Evolutionary conservation across 2,113 vertebrate species (phyloP).

Genomic region (Mirounga angustirostris): DNA sequence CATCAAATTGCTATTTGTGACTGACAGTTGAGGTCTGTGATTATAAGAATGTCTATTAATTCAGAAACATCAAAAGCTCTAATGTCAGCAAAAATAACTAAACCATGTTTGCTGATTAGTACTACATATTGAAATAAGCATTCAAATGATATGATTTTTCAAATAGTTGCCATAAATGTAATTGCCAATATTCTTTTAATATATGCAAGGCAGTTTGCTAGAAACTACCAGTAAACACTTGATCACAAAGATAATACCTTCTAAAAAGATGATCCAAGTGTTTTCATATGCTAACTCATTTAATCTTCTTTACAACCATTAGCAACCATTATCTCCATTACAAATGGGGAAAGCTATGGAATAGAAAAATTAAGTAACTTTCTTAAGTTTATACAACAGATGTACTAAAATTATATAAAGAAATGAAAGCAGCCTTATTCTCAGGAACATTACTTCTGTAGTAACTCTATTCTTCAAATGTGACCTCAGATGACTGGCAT

Average conservation of each 20-base stretch:
- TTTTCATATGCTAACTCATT: background rate
- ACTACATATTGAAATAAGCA: background rate
- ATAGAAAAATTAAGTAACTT: background rate
- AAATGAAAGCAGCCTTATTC: background rate
- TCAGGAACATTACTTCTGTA: background rate
- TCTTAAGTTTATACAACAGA: background rate
- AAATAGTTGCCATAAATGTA: conserved; percentile 23
- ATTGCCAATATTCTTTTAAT: conserved; percentile 1
- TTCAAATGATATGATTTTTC: background rate
- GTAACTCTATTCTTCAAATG: background rate
- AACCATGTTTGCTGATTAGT: conserved; percentile 18
- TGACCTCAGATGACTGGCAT: background rate
- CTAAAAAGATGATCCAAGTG: background rate
- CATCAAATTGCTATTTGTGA: conserved; percentile 56
- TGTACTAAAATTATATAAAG: background rate
- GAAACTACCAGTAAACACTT: conserved; percentile 1
- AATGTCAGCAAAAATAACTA: conserved; percentile 43
- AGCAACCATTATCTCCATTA: background rate
- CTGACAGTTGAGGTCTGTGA: background rate
- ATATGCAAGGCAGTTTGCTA: background rate
- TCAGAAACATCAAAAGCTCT: conserved; percentile 9
- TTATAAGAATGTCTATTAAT: conserved; percentile 30
- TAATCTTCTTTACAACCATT: background rate
- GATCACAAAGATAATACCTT: conserved; percentile 15
- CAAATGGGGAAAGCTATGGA: background rate